These are phyloP conservation scores for Drosophila eohydei DNA, from an alignment of 2,888 invertebrate species.

Conservation along the genomic window DNA sequence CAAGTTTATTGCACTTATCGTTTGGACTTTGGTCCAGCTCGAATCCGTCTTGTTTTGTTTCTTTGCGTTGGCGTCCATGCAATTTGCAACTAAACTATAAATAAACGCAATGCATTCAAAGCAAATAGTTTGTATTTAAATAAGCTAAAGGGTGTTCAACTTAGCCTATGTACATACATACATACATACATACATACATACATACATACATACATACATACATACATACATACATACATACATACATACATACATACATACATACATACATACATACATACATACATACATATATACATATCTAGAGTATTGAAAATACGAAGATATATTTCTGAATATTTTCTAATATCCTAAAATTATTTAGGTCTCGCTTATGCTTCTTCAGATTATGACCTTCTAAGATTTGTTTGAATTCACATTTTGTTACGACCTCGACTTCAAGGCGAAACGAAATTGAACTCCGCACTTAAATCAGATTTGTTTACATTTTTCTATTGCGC, in stretches of 20 bases:
- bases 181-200: too few species aligned
- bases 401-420: slow-evolving; percentile 7
- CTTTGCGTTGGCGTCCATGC: slow-evolving; percentile 47
- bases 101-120: slow-evolving; percentile 41
- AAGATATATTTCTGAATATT: not conserved
- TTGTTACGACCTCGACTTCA: slow-evolving; percentile 42
- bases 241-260: too few species aligned
- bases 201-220: too few species aligned
- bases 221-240: too few species aligned
- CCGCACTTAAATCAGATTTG: slow-evolving; percentile 27
- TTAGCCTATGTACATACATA: not conserved
- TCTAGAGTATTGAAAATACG: not conserved
- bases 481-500: slow-evolving; percentile 34
- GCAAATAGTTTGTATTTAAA: not conserved
- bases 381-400: slow-evolving; percentile 12
- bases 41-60: not conserved
- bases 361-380: not conserved
- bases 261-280: too few species aligned
- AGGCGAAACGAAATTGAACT: slow-evolving; percentile 61
- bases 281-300: not conserved
- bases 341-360: not conserved
- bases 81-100: slow-evolving; percentile 54
- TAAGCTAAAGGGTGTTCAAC: not conserved
- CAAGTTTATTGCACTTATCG: slow-evolving; percentile 74
- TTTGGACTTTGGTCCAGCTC: slow-evolving; percentile 66